These are phyloP conservation scores for Macroramphosus scolopax DNA, from an alignment of 2,797 vertebrate species.

Conservation along the genomic window DNA sequence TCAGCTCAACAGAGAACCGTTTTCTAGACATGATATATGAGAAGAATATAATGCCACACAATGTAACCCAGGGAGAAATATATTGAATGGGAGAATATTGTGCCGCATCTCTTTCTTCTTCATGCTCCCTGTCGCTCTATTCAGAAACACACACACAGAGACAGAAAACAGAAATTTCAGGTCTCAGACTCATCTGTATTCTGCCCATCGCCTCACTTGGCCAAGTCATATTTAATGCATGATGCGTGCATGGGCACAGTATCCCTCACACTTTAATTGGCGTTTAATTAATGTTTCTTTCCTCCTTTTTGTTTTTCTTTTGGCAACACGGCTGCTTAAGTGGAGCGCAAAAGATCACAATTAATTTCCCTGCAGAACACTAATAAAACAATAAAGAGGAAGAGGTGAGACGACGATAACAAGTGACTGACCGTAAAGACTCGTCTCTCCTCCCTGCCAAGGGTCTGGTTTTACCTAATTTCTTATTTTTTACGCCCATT, in stretches of 20 bases:
- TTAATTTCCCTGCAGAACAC: conserved; percentile 14
- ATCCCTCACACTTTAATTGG: conserved; percentile 42
- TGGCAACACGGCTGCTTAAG: conserved; percentile 27
- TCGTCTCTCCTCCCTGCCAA: neutral
- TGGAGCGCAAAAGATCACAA: conserved; percentile 23
- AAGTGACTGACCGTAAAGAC: conserved; percentile 18
- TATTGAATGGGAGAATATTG: conserved; percentile 34
- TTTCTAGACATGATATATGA: conserved; percentile 25
- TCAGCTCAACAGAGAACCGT: conserved; percentile 4
- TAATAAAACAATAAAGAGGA: conserved; percentile 8
- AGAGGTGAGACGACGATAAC: conserved; percentile 17
- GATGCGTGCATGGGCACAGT: conserved; percentile 24
- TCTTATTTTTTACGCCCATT: neutral
- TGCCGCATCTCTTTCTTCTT: conserved; percentile 26
- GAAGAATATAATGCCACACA: conserved; percentile 27
- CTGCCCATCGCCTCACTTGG: conserved; percentile 18
- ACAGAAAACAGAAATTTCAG: conserved; percentile 33
- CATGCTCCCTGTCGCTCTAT: conserved; percentile 33
- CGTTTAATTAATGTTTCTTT: conserved; percentile 42
- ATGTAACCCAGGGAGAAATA: conserved; percentile 44
- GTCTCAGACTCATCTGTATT: conserved; percentile 60
- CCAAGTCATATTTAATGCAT: conserved; percentile 41
- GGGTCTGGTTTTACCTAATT: conserved; percentile 5
- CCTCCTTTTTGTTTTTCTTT: conserved; percentile 25
- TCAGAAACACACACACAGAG: conserved; percentile 40